A percentile compares a stretch with the other conserved stretches of the same genome.
Evolutionary conservation across 2,888 invertebrate species (phyloP).

Genomic region (Cerceris ruficornis): DNA sequence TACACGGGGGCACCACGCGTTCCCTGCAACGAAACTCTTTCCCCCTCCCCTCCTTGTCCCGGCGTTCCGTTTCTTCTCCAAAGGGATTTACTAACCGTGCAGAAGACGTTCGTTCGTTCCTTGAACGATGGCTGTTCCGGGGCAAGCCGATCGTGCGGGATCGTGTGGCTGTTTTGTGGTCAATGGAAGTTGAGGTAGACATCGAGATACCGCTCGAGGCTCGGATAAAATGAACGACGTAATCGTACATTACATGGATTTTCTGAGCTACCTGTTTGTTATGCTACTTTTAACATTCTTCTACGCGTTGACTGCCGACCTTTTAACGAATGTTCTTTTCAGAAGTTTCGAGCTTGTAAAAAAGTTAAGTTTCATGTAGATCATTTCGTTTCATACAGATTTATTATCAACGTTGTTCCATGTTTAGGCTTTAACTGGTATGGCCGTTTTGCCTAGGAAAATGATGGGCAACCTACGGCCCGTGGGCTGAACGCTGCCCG

Average conservation of each 20-base stretch:
- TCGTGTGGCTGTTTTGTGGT: conserved; percentile 32
- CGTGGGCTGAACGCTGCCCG: no score
- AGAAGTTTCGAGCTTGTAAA: no score
- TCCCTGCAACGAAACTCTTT: conserved; percentile 38
- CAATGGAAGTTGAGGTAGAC: conserved; percentile 45
- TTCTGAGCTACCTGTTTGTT: neutral
- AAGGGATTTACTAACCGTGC: conserved; percentile 57
- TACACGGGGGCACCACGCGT: conserved; percentile 36
- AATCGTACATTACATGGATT: conserved; percentile 40
- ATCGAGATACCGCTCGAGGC: conserved; percentile 38
- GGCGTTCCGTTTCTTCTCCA: conserved; percentile 11
- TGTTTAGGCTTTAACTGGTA: no score
- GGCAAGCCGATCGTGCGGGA: conserved; percentile 54
- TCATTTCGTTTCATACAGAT: no score
- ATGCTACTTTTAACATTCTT: no score
- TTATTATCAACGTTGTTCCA: no score
- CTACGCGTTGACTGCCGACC: no score
- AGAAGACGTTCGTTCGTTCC: conserved; percentile 64
- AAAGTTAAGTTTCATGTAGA: no score
- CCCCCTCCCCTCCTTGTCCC: conserved; percentile 20
- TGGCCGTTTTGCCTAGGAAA: no score
- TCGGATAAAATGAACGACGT: conserved; percentile 20
- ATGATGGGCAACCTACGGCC: no score
- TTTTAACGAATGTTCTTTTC: no score
- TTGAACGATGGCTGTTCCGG: conserved; percentile 46